Percentiles rank a stretch among this genome's conserved stretches.
Evolutionary conservation across 2,113 vertebrate species (phyloP).

Genomic region (Irena cyanogastra): DNA sequence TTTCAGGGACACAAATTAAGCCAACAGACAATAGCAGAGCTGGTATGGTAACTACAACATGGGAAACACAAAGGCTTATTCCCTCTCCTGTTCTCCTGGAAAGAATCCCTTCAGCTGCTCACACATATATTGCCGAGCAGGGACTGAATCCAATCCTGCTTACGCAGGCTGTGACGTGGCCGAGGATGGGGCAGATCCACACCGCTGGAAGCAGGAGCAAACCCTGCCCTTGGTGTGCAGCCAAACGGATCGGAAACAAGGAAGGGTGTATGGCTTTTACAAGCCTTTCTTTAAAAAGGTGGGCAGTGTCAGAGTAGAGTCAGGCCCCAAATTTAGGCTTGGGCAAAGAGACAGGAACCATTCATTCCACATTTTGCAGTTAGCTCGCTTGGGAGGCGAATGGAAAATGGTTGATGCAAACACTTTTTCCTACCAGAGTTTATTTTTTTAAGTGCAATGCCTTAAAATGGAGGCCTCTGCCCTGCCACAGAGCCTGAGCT

Average conservation of each 20-base stretch:
- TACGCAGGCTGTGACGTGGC: rapidly evolving
- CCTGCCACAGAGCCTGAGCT: neutral
- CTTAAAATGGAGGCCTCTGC: neutral
- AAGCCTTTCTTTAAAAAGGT: neutral
- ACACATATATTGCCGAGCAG: rapidly evolving
- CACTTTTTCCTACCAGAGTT: neutral
- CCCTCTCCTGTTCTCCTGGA: neutral
- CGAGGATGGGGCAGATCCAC: neutral
- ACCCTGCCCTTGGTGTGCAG: neutral
- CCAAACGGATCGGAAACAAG: neutral
- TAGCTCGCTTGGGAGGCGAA: rapidly evolving
- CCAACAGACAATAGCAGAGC: neutral
- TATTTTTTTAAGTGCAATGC: neutral
- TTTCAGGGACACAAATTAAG: neutral
- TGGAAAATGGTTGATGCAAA: neutral
- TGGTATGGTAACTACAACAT: neutral
- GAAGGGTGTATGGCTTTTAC: neutral
- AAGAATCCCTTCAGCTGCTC: neutral
- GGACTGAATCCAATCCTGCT: neutral
- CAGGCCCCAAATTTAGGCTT: neutral
- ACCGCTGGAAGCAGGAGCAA: neutral
- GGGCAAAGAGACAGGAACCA: neutral
- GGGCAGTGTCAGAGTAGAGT: neutral
- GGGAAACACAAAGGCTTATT: neutral
- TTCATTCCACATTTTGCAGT: neutral